Evolutionary conservation across 1,140 invertebrate species (phyloP), one percentile per base, ranked within the genome.

Genomic region (Neoseiulus cucumeris): DNA sequence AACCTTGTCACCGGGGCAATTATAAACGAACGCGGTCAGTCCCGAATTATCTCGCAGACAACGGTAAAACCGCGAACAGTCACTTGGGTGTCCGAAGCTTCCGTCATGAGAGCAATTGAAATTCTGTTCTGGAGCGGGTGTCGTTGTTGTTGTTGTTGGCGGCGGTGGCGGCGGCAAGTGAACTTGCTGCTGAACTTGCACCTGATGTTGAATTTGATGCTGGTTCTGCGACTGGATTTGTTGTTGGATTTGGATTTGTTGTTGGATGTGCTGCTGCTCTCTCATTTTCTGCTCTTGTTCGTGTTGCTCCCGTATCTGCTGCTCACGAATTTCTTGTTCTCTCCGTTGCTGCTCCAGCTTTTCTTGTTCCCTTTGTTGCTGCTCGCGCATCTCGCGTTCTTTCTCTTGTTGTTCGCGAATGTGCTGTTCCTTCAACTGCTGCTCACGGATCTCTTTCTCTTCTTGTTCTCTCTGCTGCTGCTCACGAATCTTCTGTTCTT

Each of bases 1-100:
- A 2, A 59, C 51, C 14, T 5, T 17, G 9, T 14, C 9, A 4
- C 33, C 51, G 33, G 51, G 51, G 22, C 51, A 59, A 20, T 25
- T 9, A 25, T 18, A 59, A 17, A 59, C 51, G 51, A 20, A 59
- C 14, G 51, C 14, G 14, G 14, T 59, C 1, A 59, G 51, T 25
- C 51, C 51, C 2, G 33, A n/a, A 25, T 33, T n/a, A 20, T 59
- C 51, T 18, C 51, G 51, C 4, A 25, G 14, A 25, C 87, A 89
- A 18, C 87, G 82, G 72, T 88, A 89, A 75, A 89, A 89, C 66
- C 85, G 65, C 45, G 84, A 83, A 72, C 86, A 89, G 68, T 85
- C 85, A 59, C 81, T 80, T 4, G 85, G 86, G 76, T 88, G 84
- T 1, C 85, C 82, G 73, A 85, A 87, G 71, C 85, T 88, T 2